Base-by-base conservation (phyloP, 1,140 invertebrate genomes). In the Aplysia californica region DNA sequence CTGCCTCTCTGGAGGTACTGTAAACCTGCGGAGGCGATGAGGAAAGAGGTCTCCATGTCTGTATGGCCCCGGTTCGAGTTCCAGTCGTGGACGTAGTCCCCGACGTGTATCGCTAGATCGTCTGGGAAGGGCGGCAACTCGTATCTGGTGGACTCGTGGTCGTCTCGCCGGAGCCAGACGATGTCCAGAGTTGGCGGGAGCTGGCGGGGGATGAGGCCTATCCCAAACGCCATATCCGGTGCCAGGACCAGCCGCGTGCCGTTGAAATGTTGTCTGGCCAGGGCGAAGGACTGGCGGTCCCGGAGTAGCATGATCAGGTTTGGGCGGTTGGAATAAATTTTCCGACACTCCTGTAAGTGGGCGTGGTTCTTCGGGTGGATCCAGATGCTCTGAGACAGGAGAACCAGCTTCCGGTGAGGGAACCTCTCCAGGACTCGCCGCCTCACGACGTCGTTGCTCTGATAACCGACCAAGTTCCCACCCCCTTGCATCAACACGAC, bases 401-500 rank as follows among this genome's bases (percentile, higher is more conserved):
- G 29, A 1, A 82, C 33, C 1, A 77, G 31, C 21, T 73, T 35
- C 35, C 72, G 67, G 21, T 44, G 23, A 2, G 61, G 55, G 44
- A 82, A 82, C 21, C 29, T 15, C 55, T 78, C 26, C 10, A 80
- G 6, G 18, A 66, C 61, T 15, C 59, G 26, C n/a, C n/a, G 33
- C 1, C 69, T 23, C 0, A 79, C 35, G n/a, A 29, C 5, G 21
- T 75, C 70, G 21, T 67, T 39, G 0, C 20, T 21, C 10, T 55
- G 44, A 58, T 80, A 76, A 0, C 78, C 78, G n/a, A 77, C 67
- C 23, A 82, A 36, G 56, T 80, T 78, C 18, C 80, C 80, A n/a
- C 75, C 80, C 5, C 80, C 80, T 10, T 74, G 76, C 3, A 80
- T 39, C 20, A 82, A 26, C 1, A 83, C 61, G 4, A 79, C 67